phyloP scores from a whole-genome alignment of 2,113 vertebrate genomes.

The Centropristis striata region DNA sequence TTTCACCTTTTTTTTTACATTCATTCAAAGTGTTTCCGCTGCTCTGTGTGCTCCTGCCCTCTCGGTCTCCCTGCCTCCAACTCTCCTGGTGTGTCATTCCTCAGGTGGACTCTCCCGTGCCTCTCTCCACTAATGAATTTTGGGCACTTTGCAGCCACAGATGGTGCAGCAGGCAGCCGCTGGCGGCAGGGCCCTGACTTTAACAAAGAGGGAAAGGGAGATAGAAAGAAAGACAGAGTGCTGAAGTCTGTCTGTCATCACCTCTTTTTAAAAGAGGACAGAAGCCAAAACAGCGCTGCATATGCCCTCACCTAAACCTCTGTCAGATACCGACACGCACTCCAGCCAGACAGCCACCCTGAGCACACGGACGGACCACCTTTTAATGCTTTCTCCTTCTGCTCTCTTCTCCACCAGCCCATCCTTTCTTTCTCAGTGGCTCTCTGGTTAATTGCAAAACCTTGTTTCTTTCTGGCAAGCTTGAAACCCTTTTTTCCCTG shows the following conservation, averaged over 20 bases:
- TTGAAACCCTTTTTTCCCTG: conserved; percentile 52
- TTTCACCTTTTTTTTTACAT: conserved; percentile 7
- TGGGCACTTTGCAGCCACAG: conserved; percentile 78
- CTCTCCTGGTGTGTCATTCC: conserved; percentile 37
- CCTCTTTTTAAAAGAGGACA: conserved; percentile 35
- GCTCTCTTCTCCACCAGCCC: background rate
- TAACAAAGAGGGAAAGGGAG: conserved; percentile 45
- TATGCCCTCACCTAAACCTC: conserved; percentile 26
- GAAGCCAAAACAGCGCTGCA: conserved; percentile 36
- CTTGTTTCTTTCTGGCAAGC: conserved; percentile 60
- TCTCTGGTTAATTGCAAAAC: conserved; percentile 79
- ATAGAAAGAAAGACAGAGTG: conserved; percentile 25
- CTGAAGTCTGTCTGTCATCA: conserved; percentile 57
- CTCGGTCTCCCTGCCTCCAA: background rate
- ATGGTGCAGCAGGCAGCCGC: conserved; percentile 74
- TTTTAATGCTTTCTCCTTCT: conserved; percentile 25
- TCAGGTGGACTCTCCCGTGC: conserved; percentile 40
- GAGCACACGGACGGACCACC: background rate
- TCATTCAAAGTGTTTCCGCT: conserved; percentile 36
- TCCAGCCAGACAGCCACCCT: conserved; percentile 20
- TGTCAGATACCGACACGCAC: conserved; percentile 17
- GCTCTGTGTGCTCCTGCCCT: conserved; percentile 18
- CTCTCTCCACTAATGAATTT: conserved; percentile 76
- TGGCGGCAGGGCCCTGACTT: conserved; percentile 49
- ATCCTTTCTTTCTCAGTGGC: conserved; percentile 28